Conservation (phyloP, 2,113 vertebrate genomes). For the Actenoides lindsayi region DNA sequence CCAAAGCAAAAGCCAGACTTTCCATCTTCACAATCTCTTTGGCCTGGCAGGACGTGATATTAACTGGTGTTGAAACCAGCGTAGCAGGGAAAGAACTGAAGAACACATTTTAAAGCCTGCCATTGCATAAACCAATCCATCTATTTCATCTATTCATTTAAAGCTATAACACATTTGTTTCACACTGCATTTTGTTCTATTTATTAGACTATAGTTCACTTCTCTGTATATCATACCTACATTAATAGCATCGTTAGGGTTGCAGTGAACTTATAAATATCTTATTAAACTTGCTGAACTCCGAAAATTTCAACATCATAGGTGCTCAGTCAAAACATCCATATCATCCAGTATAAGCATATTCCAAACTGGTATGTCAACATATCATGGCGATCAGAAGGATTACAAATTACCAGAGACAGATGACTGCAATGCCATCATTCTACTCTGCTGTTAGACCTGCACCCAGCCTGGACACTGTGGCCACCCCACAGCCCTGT, state of each 20-base stretch:
- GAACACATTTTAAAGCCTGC: not conserved
- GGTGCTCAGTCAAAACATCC: not conserved
- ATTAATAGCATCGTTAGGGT: not conserved
- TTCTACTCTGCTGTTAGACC: not conserved
- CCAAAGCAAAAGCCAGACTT: not conserved
- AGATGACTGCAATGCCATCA: not conserved
- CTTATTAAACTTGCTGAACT: not conserved
- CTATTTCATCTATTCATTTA: not conserved
- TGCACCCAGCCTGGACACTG: no score
- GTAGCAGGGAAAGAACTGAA: not conserved
- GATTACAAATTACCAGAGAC: not conserved
- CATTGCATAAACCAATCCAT: not conserved
- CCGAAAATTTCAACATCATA: not conserved
- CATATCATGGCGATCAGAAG: not conserved
- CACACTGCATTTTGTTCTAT: not conserved
- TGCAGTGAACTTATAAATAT: not conserved
- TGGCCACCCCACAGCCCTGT: not conserved
- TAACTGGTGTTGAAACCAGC: not conserved
- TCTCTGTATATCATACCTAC: not conserved
- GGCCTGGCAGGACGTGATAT: not conserved
- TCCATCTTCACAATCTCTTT: not conserved
- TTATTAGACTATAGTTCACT: constrained; percentile 7
- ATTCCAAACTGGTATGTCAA: not conserved
- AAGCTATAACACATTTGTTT: not conserved
- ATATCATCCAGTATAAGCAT: not conserved